These are phyloP conservation scores for Gnathonemus echidnorhynchus DNA, from an alignment of 2,113 vertebrate genomes.

Conservation along the genomic window DNA sequence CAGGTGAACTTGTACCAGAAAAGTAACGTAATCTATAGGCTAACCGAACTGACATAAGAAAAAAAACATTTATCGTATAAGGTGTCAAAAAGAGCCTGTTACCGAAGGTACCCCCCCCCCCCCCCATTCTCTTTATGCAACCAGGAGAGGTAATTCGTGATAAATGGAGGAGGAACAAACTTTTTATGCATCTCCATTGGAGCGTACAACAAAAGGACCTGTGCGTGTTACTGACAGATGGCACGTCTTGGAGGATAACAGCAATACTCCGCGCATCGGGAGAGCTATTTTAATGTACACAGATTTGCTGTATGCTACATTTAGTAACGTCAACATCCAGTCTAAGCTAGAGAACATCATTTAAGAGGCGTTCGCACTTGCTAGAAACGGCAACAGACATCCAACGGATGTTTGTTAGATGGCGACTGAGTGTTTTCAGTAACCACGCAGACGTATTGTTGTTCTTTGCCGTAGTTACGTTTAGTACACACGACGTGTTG, in stretches of 20 bases:
- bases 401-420: not conserved
- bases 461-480: constrained; percentile 48
- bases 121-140: not conserved
- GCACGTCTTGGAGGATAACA: not conserved
- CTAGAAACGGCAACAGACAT: not conserved
- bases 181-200: not conserved
- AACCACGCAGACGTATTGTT: constrained; percentile 59
- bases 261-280: not conserved
- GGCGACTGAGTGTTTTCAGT: constrained; percentile 56
- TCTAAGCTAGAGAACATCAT: not conserved
- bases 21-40: not conserved
- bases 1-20: constrained; percentile 34
- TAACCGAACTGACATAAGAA: not conserved
- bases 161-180: not conserved
- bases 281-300: constrained; percentile 1
- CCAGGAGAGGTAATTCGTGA: not conserved
- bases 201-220: not conserved
- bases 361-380: not conserved
- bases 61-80: not conserved
- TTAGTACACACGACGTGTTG: constrained; percentile 63
- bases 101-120: not conserved
- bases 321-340: not conserved
- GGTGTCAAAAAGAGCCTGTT: not conserved
- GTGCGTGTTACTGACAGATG: constrained; percentile 4
- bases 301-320: not conserved